These are phyloP conservation scores for Crypturellus tataupa DNA, from an alignment of 2,797 vertebrate genomes.

Conservation along the genomic window DNA sequence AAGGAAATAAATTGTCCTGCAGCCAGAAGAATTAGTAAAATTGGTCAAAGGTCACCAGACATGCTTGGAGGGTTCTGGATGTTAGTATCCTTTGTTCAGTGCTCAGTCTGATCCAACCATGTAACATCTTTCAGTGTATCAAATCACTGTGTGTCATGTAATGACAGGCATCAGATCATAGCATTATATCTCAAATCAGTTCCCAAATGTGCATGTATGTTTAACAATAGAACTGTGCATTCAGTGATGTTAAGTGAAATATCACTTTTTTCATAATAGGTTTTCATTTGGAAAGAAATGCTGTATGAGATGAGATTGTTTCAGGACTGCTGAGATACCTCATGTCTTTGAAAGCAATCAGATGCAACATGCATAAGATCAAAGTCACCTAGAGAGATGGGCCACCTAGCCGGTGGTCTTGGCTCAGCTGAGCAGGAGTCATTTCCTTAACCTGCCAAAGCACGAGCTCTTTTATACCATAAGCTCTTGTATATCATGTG, in stretches of 20 bases:
- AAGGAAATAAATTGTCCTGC: background rate
- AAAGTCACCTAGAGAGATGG: slow-evolving; percentile 57
- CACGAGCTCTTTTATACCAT: slow-evolving; percentile 59
- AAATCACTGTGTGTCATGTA: background rate
- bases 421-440: slow-evolving; percentile 35
- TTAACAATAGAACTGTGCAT: background rate
- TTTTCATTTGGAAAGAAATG: background rate
- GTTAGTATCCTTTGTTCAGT: background rate
- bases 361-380: background rate
- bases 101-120: background rate
- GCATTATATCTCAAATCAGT: background rate
- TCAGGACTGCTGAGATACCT: slow-evolving; percentile 10
- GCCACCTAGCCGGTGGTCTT: slow-evolving; percentile 69
- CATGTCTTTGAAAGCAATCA: background rate
- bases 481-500: slow-evolving; percentile 28
- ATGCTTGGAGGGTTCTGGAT: background rate
- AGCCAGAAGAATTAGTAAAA: background rate
- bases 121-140: background rate
- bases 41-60: background rate
- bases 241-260: background rate
- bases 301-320: background rate
- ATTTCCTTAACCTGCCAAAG: slow-evolving; percentile 72
- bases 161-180: background rate
- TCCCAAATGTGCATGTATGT: background rate
- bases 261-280: background rate